phyloP scores from a whole-genome alignment of 1,140 invertebrate genomes.

The Helicoverpa armigera region DNA sequence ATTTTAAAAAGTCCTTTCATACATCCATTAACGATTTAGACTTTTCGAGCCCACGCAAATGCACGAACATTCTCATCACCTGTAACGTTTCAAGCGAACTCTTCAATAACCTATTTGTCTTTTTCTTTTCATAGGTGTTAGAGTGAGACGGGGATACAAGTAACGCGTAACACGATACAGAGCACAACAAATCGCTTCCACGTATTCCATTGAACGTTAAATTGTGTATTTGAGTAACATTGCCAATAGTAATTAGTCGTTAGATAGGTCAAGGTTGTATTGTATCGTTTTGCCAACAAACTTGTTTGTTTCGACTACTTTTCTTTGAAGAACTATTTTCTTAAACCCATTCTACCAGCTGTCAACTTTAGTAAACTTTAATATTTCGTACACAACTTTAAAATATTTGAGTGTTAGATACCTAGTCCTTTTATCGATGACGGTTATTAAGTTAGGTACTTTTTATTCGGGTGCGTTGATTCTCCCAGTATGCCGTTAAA shows the following conservation, averaged over 20 bases:
- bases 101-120: background rate
- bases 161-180: constrained; percentile 43
- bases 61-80: constrained; percentile 5
- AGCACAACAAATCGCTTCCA: constrained; percentile 25
- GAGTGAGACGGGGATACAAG: background rate
- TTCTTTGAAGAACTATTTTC: background rate
- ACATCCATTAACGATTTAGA: constrained; percentile 26
- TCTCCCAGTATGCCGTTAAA: too few species aligned
- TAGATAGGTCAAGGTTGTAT: constrained; percentile 58
- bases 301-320: constrained; percentile 23
- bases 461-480: background rate
- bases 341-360: too few species aligned
- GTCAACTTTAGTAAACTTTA: too few species aligned
- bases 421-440: too few species aligned
- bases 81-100: background rate
- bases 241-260: constrained; percentile 60
- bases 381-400: too few species aligned
- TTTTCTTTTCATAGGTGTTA: background rate
- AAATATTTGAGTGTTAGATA: too few species aligned
- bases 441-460: too few species aligned
- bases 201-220: constrained; percentile 47
- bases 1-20: constrained; percentile 1
- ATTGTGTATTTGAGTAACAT: constrained; percentile 47
- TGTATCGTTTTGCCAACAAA: constrained; percentile 39
- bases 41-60: background rate